Conservation (phyloP, 1,140 invertebrate species). For the Gonatopus flavifemur region DNA sequence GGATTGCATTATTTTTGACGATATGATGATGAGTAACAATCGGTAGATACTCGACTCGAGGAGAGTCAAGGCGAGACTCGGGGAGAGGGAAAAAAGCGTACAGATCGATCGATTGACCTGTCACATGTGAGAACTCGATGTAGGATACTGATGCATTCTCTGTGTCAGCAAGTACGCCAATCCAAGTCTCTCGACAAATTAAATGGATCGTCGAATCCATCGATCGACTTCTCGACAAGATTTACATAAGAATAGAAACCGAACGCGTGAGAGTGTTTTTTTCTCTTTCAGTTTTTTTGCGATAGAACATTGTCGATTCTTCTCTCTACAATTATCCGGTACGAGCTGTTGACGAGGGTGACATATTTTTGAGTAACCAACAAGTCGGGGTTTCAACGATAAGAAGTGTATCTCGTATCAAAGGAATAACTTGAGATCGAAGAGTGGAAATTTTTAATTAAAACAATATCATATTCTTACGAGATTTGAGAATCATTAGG, state of each 20-base stretch:
- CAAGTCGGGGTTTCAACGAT: no score
- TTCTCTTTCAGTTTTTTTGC: neutral
- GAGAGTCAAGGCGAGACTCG: neutral
- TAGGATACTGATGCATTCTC: conserved; percentile 12
- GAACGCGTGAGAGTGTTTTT: neutral
- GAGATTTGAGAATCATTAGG: no score
- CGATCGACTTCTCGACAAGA: conserved; percentile 21
- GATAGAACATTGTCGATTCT: neutral
- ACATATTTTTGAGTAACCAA: no score
- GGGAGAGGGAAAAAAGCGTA: neutral
- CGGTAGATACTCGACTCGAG: neutral
- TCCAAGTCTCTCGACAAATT: conserved; percentile 20
- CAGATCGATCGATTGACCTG: conserved; percentile 22
- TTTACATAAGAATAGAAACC: no score
- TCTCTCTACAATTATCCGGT: no score
- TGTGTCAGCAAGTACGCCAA: conserved; percentile 22
- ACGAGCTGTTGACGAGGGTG: no score
- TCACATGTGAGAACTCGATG: conserved; percentile 17
- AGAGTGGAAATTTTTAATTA: no score
- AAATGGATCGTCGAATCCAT: conserved; percentile 28
- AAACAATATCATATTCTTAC: no score
- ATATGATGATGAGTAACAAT: no score
- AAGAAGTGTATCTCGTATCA: no score
- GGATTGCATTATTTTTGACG: no score
- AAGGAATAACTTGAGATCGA: no score